These are phyloP conservation scores for Chrosomus eos DNA, from an alignment of 2,797 vertebrate genomes.

Conservation along the genomic window DNA sequence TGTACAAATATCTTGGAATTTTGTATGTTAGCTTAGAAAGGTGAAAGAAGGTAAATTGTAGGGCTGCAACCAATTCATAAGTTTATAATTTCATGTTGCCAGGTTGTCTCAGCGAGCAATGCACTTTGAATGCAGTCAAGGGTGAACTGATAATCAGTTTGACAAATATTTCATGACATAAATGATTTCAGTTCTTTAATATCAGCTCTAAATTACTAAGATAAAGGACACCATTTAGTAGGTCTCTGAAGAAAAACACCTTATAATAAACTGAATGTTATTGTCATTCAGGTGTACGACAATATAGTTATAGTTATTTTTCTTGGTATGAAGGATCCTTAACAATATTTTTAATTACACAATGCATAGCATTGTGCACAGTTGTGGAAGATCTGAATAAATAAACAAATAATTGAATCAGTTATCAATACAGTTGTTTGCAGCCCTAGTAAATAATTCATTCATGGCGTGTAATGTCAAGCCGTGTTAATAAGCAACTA, in stretches of 20 bases:
- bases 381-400: neutral
- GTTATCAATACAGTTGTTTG: neutral
- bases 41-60: neutral
- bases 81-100: neutral
- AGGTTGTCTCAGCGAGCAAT: neutral
- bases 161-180: neutral
- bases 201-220: neutral
- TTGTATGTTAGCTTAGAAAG: neutral
- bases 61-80: neutral
- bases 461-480: neutral
- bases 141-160: neutral
- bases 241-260: neutral
- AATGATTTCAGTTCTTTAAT: neutral
- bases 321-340: neutral
- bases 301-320: neutral
- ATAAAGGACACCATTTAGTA: neutral
- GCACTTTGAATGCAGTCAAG: neutral
- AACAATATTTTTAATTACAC: neutral
- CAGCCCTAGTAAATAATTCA: conserved; percentile 3
- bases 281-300: neutral
- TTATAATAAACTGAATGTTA: neutral
- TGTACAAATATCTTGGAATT: conserved; percentile 4
- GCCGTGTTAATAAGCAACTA: conserved; percentile 28
- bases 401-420: neutral
- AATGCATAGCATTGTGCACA: neutral